These are phyloP conservation scores for Polypterus senegalus DNA, from an alignment of 2,113 vertebrate species.

Conservation along the genomic window DNA sequence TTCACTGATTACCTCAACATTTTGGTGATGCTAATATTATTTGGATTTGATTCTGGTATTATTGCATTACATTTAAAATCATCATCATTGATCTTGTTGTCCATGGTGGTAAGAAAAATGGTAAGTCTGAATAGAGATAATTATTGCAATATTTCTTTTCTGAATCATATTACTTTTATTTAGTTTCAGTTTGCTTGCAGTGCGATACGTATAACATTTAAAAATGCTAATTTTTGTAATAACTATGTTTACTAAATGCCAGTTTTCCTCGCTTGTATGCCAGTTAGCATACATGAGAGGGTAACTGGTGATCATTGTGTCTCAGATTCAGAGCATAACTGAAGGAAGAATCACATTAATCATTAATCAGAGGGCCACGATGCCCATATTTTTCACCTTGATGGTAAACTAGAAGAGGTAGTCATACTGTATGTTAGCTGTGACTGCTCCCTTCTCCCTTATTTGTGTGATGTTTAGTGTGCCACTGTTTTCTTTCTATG, in stretches of 20 bases:
- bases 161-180: too few species aligned
- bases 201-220: too few species aligned
- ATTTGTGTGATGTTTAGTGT: slow-evolving; percentile 32
- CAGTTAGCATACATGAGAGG: neutral
- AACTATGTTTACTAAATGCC: neutral
- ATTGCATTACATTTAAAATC: too few species aligned
- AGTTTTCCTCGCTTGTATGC: slow-evolving; percentile 36
- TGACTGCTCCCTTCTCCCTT: slow-evolving; percentile 16
- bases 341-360: slow-evolving; percentile 56
- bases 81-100: too few species aligned
- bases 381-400: slow-evolving; percentile 43
- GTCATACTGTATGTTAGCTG: slow-evolving; percentile 20
- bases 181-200: too few species aligned
- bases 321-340: slow-evolving; percentile 69
- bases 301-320: slow-evolving; percentile 25
- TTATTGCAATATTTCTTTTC: too few species aligned
- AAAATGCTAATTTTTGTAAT: too few species aligned
- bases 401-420: slow-evolving; percentile 64
- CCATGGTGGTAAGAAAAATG: too few species aligned
- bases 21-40: too few species aligned
- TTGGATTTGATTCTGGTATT: too few species aligned
- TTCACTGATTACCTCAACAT: too few species aligned
- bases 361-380: slow-evolving; percentile 37
- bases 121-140: too few species aligned
- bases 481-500: slow-evolving; percentile 12